Conservation (phyloP, 2,797 vertebrate genomes). For the Cirrhinus molitorella region DNA sequence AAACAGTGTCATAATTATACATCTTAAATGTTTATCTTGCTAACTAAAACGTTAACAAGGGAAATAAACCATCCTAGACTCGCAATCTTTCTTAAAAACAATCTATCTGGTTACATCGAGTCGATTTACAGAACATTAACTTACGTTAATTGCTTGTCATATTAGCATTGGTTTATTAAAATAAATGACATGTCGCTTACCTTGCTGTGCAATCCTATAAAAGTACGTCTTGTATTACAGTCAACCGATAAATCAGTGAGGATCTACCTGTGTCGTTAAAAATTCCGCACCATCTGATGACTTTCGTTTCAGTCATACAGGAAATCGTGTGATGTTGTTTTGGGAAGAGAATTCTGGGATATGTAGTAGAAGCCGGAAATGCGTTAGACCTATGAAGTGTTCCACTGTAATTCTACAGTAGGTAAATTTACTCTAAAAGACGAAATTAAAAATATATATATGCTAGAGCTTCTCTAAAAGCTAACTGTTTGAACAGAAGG, state of each 20-base stretch:
- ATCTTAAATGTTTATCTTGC: not conserved
- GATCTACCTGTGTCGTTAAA: not conserved
- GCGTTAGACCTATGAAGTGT: not conserved
- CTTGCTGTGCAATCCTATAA: not conserved
- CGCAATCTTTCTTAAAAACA: not conserved
- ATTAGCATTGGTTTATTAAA: not conserved
- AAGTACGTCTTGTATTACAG: not conserved
- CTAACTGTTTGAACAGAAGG: no score
- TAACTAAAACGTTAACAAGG: not conserved
- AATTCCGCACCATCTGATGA: conserved; percentile 23
- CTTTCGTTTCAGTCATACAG: conserved; percentile 42
- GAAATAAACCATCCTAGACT: not conserved
- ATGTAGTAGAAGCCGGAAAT: conserved; percentile 42
- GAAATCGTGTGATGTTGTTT: conserved; percentile 39
- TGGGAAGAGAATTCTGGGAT: conserved; percentile 54
- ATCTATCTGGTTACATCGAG: not conserved
- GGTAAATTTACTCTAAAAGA: not conserved
- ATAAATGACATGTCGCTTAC: conserved; percentile 15
- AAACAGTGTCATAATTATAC: not conserved
- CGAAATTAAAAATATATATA: no score
- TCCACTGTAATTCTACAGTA: not conserved
- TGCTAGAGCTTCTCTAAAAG: no score
- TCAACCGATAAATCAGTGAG: not conserved
- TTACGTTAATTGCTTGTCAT: not conserved
- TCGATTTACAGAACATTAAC: not conserved